Conservation (phyloP, 2,888 invertebrate genomes). For the Steinernema carpocapsae region DNA sequence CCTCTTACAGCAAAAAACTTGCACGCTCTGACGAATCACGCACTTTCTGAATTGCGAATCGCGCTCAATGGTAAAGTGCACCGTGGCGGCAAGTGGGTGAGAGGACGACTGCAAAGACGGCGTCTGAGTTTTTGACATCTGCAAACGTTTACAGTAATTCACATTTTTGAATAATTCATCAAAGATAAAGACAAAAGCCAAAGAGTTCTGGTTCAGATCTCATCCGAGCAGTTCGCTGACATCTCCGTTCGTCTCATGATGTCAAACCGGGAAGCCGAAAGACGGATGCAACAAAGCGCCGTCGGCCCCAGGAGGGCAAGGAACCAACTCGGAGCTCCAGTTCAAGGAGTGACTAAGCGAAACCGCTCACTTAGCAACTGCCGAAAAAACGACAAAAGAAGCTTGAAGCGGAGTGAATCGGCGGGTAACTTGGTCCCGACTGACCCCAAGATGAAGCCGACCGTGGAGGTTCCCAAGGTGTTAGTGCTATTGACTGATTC, state of each 20-base stretch:
- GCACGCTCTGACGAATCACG: no score
- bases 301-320: constrained; percentile 38
- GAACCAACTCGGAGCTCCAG: constrained; percentile 23
- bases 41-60: no score
- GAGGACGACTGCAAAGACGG: no score
- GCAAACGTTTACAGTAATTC: no score
- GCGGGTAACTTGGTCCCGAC: constrained; percentile 43
- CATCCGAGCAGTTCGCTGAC: constrained; percentile 37
- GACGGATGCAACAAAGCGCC: constrained; percentile 43
- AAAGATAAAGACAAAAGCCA: no score
- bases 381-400: neutral
- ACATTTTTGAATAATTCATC: no score
- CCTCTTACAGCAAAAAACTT: no score
- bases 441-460: constrained; percentile 40
- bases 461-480: constrained; percentile 14
- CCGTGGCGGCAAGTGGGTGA: no score
- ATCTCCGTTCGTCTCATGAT: constrained; percentile 43
- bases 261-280: constrained; percentile 43
- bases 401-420: constrained; percentile 44
- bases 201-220: no score
- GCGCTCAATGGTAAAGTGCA: no score
- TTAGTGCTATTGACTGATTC: neutral
- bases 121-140: no score
- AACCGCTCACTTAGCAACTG: constrained; percentile 40
- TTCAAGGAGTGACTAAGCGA: constrained; percentile 14